Percentiles rank a stretch among this genome's conserved stretches.
Conservation (phyloP, 1,140 invertebrate genomes). For the Solenopsis invicta region DNA sequence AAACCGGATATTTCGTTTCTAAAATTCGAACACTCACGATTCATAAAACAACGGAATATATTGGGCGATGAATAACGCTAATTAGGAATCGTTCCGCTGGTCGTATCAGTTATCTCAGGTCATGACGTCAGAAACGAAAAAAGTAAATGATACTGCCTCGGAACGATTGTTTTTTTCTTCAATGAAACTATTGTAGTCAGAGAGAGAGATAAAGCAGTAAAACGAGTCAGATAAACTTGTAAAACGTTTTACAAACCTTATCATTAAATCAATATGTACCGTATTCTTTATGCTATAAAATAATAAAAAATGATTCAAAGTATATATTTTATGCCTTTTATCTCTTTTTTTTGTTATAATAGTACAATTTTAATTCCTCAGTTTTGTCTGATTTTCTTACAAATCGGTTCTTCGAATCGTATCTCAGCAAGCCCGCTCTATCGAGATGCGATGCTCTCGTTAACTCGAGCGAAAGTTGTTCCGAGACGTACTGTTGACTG, state of each 20-base stretch:
- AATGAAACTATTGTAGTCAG: constrained; percentile 19
- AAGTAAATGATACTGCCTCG: constrained; percentile 12
- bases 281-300: background rate
- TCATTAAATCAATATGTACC: constrained; percentile 13
- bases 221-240: background rate
- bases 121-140: constrained; percentile 33
- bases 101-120: constrained; percentile 40
- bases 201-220: background rate
- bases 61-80: constrained; percentile 16
- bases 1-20: background rate
- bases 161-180: constrained; percentile 19
- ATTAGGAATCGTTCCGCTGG: constrained; percentile 28
- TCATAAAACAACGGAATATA: background rate
- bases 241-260: constrained; percentile 7
- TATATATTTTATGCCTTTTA: background rate
- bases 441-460: background rate
- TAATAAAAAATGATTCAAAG: background rate
- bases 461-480: constrained; percentile 8
- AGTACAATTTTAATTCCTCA: background rate
- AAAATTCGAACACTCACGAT: background rate
- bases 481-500: background rate
- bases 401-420: background rate
- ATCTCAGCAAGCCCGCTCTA: background rate
- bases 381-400: background rate
- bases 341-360: background rate